These are phyloP conservation scores for Geococcyx californianus DNA, from an alignment of 2,113 vertebrate genomes.

Conservation along the genomic window DNA sequence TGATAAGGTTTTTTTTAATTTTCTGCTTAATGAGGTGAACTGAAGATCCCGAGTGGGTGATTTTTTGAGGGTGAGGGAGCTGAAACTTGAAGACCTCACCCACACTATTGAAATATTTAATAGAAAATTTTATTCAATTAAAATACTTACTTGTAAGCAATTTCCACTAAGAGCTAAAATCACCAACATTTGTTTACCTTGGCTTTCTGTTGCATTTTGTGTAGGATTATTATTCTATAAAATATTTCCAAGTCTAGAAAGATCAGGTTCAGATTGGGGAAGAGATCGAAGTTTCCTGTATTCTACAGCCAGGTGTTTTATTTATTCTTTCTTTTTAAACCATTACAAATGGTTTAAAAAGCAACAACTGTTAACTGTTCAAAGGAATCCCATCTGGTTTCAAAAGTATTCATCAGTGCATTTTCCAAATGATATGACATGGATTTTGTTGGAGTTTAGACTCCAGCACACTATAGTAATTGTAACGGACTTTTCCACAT, in stretches of 20 bases:
- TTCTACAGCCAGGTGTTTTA: not conserved
- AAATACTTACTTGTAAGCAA: not conserved
- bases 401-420: not conserved
- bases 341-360: not conserved
- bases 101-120: not conserved
- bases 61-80: not conserved
- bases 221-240: not conserved
- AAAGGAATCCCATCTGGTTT: slow-evolving; percentile 3
- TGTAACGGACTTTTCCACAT: slow-evolving; percentile 35
- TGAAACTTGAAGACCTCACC: not conserved
- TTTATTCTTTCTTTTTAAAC: not conserved
- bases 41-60: not conserved
- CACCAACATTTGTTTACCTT: not conserved
- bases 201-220: not conserved
- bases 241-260: not conserved
- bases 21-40: slow-evolving; percentile 19
- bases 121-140: not conserved
- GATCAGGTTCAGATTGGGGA: not conserved
- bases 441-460: not conserved
- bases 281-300: not conserved
- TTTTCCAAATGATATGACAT: slow-evolving; percentile 35
- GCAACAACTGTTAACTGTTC: not conserved
- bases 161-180: not conserved
- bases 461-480: slow-evolving; percentile 27
- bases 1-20: not conserved